Evolutionary conservation across 1,140 invertebrate genomes (phyloP).

Genomic region (Danaus plexippus): DNA sequence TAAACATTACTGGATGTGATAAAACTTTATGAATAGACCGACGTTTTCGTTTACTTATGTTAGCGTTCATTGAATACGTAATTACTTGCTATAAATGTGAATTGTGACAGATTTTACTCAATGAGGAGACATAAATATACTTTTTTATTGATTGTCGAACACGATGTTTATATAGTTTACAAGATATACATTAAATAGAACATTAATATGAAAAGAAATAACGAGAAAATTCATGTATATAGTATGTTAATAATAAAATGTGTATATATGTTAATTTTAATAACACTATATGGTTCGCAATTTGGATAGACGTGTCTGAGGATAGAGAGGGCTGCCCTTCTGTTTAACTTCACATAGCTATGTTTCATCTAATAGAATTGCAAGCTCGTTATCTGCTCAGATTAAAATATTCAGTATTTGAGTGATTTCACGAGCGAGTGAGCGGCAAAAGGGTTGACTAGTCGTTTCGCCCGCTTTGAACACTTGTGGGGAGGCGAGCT

Average conservation of each 20-base stretch:
- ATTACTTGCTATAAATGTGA: too few relatives aligned
- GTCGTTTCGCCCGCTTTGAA: constrained; percentile 67
- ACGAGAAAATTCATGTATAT: background rate
- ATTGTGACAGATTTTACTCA: too few relatives aligned
- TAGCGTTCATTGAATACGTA: too few relatives aligned
- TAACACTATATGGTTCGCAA: constrained; percentile 1
- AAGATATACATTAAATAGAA: too few relatives aligned
- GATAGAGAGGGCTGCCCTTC: constrained; percentile 29
- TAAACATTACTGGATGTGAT: constrained; percentile 4
- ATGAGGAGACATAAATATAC: too few relatives aligned
- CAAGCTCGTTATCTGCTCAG: constrained; percentile 71
- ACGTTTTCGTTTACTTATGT: background rate
- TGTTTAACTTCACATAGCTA: constrained; percentile 65
- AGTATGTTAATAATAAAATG: background rate
- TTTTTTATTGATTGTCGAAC: too few relatives aligned
- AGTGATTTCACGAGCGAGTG: constrained; percentile 71
- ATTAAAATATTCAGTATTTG: constrained; percentile 72
- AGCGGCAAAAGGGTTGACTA: constrained; percentile 68
- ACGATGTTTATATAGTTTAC: too few relatives aligned
- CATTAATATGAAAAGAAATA: too few relatives aligned
- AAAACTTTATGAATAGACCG: constrained; percentile 1
- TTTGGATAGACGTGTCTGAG: constrained; percentile 2
- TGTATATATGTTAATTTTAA: constrained; percentile 1
- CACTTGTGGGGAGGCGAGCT: constrained; percentile 57
- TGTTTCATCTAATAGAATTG: constrained; percentile 71